phyloP scores from a whole-genome alignment of 1,140 invertebrate species.

The Brachionus calyciflorus region DNA sequence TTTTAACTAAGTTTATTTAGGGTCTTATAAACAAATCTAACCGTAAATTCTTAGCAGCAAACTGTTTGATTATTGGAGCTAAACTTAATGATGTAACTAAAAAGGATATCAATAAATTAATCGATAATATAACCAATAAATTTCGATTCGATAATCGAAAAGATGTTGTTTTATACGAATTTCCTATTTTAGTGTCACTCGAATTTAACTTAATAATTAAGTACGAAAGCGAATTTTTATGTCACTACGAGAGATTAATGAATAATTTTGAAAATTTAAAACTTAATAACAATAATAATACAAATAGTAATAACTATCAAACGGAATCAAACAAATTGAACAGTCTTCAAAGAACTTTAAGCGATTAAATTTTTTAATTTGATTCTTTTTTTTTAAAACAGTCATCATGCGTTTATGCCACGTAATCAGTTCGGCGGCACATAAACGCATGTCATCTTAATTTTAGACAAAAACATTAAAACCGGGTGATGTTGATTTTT shows the following conservation, averaged over 20 bases:
- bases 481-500: too few relatives aligned
- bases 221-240: constrained; percentile 27
- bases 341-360: constrained; percentile 14
- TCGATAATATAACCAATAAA: constrained; percentile 84
- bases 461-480: too few relatives aligned
- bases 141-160: constrained; percentile 80
- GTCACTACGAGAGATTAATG: constrained; percentile 6
- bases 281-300: background rate
- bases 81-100: constrained; percentile 96
- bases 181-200: constrained; percentile 85
- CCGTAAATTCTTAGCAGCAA: constrained; percentile 87
- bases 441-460: too few relatives aligned
- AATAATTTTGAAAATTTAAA: background rate
- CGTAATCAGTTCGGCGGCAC: constrained; percentile 10
- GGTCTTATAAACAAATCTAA: constrained; percentile 89
- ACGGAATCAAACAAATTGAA: background rate
- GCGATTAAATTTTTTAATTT: background rate
- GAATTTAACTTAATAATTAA: constrained; percentile 74
- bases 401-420: background rate
- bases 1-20: constrained; percentile 50
- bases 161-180: constrained; percentile 84
- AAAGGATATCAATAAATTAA: constrained; percentile 74
- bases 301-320: background rate
- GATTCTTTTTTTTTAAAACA: background rate
- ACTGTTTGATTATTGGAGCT: constrained; percentile 84